Conservation (phyloP, 2,113 vertebrate genomes). For the Ochotona princeps region DNA sequence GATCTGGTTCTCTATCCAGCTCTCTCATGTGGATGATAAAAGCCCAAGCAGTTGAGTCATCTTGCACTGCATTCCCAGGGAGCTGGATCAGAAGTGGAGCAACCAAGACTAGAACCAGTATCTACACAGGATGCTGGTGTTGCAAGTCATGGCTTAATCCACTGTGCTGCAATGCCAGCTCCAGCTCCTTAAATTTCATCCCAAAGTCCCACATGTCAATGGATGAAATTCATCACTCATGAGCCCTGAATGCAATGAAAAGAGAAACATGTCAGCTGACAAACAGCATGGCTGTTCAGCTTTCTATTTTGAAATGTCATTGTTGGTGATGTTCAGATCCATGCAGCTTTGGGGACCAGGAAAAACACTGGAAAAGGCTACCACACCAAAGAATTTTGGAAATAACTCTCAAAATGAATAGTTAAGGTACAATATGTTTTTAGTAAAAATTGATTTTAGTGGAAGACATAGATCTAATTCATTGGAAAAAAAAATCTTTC, state of each 20-base stretch:
- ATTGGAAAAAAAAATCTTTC: background rate
- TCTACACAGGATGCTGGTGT: no score
- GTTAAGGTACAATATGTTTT: background rate
- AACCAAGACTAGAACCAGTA: no score
- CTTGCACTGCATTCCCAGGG: no score
- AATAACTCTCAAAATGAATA: conserved; percentile 25
- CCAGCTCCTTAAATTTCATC: background rate
- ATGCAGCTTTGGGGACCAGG: background rate
- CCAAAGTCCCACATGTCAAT: background rate
- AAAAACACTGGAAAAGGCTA: background rate
- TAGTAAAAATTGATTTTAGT: background rate
- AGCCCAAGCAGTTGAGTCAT: no score
- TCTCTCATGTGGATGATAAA: no score
- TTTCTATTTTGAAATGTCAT: background rate
- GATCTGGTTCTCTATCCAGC: no score
- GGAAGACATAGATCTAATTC: background rate
- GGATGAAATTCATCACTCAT: background rate
- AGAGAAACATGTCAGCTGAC: background rate
- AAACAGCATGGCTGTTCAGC: background rate
- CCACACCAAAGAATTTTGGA: background rate
- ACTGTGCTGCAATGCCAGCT: no score
- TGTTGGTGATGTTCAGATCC: background rate
- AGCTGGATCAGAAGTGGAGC: no score
- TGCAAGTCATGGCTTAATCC: no score
- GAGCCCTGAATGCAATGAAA: fast-evolving